Evolutionary conservation across 2,113 vertebrate genomes (phyloP).

Genomic region (Sphyrna mokarran): DNA sequence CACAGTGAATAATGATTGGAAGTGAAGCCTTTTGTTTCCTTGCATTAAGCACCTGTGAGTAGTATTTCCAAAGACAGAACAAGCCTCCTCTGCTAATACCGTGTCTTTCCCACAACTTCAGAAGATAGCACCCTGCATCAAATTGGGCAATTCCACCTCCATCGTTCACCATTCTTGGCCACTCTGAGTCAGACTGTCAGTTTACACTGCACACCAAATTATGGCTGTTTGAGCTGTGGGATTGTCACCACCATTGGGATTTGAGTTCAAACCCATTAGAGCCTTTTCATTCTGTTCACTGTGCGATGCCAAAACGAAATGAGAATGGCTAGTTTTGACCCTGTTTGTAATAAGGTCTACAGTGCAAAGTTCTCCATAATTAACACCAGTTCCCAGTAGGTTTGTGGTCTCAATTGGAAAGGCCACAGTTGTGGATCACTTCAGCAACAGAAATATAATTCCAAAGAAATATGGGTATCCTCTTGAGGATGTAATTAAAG

Average conservation of each 20-base stretch:
- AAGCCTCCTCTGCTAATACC: neutral
- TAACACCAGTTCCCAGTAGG: neutral
- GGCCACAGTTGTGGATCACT: neutral
- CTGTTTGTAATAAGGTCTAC: neutral
- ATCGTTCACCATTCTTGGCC: neutral
- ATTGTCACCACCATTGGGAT: neutral
- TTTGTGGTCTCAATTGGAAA: neutral
- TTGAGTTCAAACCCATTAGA: conserved; percentile 17
- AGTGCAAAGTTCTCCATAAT: conserved; percentile 5
- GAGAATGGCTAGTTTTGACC: neutral
- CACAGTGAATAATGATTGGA: neutral
- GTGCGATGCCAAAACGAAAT: neutral
- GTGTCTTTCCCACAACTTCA: neutral
- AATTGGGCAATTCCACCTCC: neutral
- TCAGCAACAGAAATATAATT: neutral
- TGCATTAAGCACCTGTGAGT: neutral
- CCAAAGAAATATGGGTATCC: neutral
- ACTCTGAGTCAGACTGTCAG: neutral
- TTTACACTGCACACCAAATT: neutral
- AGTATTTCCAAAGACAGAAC: neutral
- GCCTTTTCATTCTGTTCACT: neutral
- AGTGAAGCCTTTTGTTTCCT: neutral
- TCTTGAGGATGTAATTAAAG: conserved; percentile 1
- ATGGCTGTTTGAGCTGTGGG: neutral
- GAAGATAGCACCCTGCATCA: neutral